phyloP scores from a whole-genome alignment of 2,797 vertebrate genomes.

The Poliocrania exsul region DNA sequence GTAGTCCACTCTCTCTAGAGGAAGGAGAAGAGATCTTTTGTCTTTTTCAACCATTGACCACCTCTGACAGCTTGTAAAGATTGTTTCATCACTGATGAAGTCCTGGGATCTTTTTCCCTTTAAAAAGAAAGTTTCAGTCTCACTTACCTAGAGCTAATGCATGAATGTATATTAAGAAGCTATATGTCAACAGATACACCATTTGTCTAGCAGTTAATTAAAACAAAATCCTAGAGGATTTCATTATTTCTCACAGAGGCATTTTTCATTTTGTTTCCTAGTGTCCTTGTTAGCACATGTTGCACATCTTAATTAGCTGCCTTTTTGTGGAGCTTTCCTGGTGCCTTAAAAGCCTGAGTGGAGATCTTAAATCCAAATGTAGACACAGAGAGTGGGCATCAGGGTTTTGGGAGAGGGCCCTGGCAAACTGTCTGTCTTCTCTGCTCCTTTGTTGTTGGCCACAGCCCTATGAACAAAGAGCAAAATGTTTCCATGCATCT shows the following conservation, averaged over 20 bases:
- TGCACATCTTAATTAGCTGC: slow-evolving; percentile 4
- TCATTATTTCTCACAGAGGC: slow-evolving; percentile 3
- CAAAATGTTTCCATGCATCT: neutral
- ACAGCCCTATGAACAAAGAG: neutral
- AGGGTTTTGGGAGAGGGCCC: neutral
- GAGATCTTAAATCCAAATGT: neutral
- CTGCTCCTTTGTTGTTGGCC: neutral
- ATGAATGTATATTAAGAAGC: slow-evolving; percentile 3
- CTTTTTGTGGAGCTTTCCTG: neutral
- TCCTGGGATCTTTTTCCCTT: neutral
- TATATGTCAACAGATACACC: neutral
- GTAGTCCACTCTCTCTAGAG: neutral
- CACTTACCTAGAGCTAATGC: neutral
- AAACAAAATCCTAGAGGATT: slow-evolving; percentile 12
- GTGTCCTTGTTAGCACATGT: neutral
- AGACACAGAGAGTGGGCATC: rapidly evolving
- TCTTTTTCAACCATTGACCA: slow-evolving; percentile 21
- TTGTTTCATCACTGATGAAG: neutral
- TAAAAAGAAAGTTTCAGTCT: slow-evolving; percentile 20
- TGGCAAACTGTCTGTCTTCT: neutral
- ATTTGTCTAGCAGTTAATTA: slow-evolving; percentile 40
- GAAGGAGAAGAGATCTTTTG: neutral
- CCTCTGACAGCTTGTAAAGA: slow-evolving; percentile 16
- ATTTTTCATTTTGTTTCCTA: slow-evolving; percentile 14
- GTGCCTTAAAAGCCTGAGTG: neutral